Evolutionary conservation across 2,797 vertebrate species (phyloP), one percentile per base, ranked within the genome.

Genomic region (Megaceryle alcyon): DNA sequence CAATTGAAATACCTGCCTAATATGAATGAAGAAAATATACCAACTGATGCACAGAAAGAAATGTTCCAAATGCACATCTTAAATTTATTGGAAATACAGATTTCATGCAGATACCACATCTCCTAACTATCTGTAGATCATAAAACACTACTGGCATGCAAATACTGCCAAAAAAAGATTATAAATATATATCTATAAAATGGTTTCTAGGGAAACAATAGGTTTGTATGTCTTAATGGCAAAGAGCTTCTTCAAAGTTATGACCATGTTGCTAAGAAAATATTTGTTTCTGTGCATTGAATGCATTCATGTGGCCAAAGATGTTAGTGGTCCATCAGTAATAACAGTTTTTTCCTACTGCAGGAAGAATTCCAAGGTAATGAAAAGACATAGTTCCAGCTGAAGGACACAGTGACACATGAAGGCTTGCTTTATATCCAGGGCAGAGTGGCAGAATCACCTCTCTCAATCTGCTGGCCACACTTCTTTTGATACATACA

Each of bases 1-100:
- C n/a, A 82, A 93, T 65, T 56, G 59, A 85, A 95, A 95, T 71
- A 84, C 22, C 19, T 82, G 29, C 56, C n/a, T 70, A 88, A 86
- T 39, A 64, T 26, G 49, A 64, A 87, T 10, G 17, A 92, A 86
- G 57, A 89, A 95, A 88, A 75, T 60, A 33, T 14, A 69, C 7
- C 21, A 90, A n/a, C 7, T 43, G 12, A 81, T 35, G 44, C 25
- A 66, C 19, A 79, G 48, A 76, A 94, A 85, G 11, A 78, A 77
- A 51, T 44, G 25, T 63, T 90, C 14, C 10, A 72, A n/a, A 48
- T 25, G 8, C 8, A 59, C 9, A 41, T 16, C 18, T 81, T 89
- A 46, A 46, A 86, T 83, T 61, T 65, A 66, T 29, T 14, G 6
- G 37, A 87, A 91, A 54, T 44, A 75, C 0, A 51, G n/a, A 61